Evolutionary conservation across 2,888 invertebrate genomes (phyloP).

Genomic region (Drosophila merina): DNA sequence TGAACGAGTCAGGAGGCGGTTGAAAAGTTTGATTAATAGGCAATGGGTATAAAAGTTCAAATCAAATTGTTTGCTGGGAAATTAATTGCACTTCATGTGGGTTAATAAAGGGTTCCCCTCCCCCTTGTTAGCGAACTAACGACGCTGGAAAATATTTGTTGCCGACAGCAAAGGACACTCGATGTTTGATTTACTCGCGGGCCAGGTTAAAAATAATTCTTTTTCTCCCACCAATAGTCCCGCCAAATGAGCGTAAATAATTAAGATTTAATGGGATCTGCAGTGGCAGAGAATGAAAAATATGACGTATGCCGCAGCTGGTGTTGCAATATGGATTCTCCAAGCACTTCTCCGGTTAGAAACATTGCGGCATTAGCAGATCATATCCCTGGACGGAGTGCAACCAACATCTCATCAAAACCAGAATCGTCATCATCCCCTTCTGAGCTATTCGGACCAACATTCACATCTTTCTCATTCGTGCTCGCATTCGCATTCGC

Average conservation of each 20-base stretch:
- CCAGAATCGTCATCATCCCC: slow-evolving; percentile 22
- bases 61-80: slow-evolving; percentile 51
- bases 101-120: slow-evolving; percentile 34
- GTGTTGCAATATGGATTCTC: background rate
- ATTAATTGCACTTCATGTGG: slow-evolving; percentile 64
- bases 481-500: background rate
- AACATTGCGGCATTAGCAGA: slow-evolving; percentile 54
- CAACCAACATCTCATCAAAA: slow-evolving; percentile 18
- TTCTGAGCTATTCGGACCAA: slow-evolving; percentile 32
- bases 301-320: slow-evolving; percentile 8
- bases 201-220: slow-evolving; percentile 20
- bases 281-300: background rate
- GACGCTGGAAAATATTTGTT: slow-evolving; percentile 20
- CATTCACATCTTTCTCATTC: slow-evolving; percentile 25
- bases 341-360: slow-evolving; percentile 4
- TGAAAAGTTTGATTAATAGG: slow-evolving; percentile 44
- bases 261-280: slow-evolving; percentile 40
- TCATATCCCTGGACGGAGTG: slow-evolving; percentile 36
- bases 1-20: slow-evolving; percentile 7
- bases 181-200: slow-evolving; percentile 21
- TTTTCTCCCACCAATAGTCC: slow-evolving; percentile 32
- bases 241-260: slow-evolving; percentile 33
- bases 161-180: slow-evolving; percentile 11
- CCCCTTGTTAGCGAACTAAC: slow-evolving; percentile 7
- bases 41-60: slow-evolving; percentile 47